phyloP scores from a whole-genome alignment of 2,888 invertebrate species.

The Rugalucina vietnamica region DNA sequence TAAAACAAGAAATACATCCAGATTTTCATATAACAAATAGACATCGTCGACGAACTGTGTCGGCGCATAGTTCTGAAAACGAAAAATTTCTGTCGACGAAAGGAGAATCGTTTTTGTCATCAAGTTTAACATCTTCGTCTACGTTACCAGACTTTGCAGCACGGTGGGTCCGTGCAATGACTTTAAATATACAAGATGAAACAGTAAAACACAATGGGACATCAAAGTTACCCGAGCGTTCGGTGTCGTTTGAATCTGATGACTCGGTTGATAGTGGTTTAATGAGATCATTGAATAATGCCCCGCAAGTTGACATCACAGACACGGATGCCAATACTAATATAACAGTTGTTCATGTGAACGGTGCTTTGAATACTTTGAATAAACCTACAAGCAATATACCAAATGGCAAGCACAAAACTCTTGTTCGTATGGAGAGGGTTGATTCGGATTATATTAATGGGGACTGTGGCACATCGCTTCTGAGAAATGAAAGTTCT shows the following conservation, averaged over 20 bases:
- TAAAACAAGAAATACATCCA: constrained; percentile 51
- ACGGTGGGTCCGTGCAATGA: constrained; percentile 20
- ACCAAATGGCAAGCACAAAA: not conserved
- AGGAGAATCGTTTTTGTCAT: constrained; percentile 26
- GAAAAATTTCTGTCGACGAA: no score
- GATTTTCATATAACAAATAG: constrained; percentile 42
- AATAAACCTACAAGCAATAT: not conserved
- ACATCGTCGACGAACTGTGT: not conserved
- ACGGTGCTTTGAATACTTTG: not conserved
- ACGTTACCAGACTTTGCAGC: not conserved
- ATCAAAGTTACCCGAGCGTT: not conserved
- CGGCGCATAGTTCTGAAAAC: not conserved
- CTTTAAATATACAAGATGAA: not conserved
- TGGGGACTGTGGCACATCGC: not conserved
- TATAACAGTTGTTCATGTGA: not conserved
- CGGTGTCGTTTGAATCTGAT: not conserved
- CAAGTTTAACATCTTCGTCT: constrained; percentile 37
- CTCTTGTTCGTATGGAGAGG: not conserved
- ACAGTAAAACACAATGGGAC: not conserved
- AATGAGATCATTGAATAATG: not conserved
- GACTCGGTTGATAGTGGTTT: not conserved
- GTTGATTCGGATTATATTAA: not conserved
- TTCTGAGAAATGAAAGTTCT: not conserved
- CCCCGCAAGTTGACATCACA: constrained; percentile 22
- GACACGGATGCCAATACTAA: not conserved